Conservation (phyloP, 1,140 invertebrate species). For the Drosophila erecta region DNA sequence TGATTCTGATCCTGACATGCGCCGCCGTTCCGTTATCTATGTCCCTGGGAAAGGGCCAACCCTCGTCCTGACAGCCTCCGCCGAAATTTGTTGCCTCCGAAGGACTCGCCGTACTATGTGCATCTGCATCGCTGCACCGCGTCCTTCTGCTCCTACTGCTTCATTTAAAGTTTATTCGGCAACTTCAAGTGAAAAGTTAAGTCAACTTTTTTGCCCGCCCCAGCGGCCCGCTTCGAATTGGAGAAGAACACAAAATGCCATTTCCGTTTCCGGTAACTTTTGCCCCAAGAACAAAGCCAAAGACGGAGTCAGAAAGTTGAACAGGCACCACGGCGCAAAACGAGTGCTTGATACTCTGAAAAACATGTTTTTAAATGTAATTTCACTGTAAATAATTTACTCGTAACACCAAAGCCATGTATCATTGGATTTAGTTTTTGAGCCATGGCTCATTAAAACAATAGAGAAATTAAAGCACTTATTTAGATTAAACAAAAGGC, state of each 20-base stretch:
- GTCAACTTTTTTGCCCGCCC: slow-evolving; percentile 62
- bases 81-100: slow-evolving; percentile 54
- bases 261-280: slow-evolving; percentile 81
- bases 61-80: slow-evolving; percentile 61
- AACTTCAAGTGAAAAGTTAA: slow-evolving; percentile 80
- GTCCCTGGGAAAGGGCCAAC: slow-evolving; percentile 19
- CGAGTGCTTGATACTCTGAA: slow-evolving; percentile 12
- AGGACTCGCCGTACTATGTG: slow-evolving; percentile 33
- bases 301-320: slow-evolving; percentile 26
- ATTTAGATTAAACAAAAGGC: background rate
- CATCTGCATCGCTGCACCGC: slow-evolving; percentile 70
- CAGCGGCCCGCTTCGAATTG: slow-evolving; percentile 19
- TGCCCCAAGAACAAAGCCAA: slow-evolving; percentile 63
- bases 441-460: background rate
- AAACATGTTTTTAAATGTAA: background rate
- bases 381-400: background rate
- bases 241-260: slow-evolving; percentile 76
- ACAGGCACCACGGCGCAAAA: background rate
- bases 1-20: slow-evolving; percentile 68
- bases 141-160: slow-evolving; percentile 40
- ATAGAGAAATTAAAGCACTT: background rate
- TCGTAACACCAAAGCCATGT: no score
- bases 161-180: slow-evolving; percentile 78
- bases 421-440: background rate
- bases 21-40: slow-evolving; percentile 57